Percentiles rank a stretch among this genome's conserved stretches.
Evolutionary conservation across 2,888 invertebrate genomes (phyloP).

Genomic region (Apotomis turbidana): DNA sequence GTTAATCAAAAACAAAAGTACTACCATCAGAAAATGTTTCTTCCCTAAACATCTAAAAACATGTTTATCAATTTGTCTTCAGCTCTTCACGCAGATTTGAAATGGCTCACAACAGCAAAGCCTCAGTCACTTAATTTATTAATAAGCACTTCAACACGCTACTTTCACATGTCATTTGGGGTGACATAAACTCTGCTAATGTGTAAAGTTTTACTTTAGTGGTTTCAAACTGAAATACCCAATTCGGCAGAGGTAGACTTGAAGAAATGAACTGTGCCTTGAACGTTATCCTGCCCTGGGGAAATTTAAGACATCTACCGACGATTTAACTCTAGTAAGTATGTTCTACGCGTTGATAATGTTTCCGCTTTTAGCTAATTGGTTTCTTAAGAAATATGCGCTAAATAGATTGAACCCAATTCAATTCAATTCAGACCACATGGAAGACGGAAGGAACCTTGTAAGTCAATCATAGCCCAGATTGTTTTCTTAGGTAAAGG

Average conservation of each 20-base stretch:
- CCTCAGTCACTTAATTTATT: not conserved
- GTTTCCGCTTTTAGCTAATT: too few relatives aligned
- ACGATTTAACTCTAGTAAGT: constrained; percentile 8
- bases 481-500: too few relatives aligned
- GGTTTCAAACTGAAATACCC: constrained; percentile 11
- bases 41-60: too few relatives aligned
- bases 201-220: constrained; percentile 15
- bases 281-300: constrained; percentile 12
- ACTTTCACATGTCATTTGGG: constrained; percentile 8
- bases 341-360: too few relatives aligned
- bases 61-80: too few relatives aligned
- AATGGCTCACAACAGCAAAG: not conserved
- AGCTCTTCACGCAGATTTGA: too few relatives aligned
- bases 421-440: too few relatives aligned
- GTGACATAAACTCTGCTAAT: constrained; percentile 13
- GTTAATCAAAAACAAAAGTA: too few relatives aligned
- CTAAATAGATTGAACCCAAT: not conserved
- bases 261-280: constrained; percentile 24
- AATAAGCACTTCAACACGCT: not conserved
- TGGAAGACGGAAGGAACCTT: too few relatives aligned
- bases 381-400: not conserved
- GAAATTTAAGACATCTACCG: constrained; percentile 27
- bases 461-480: too few relatives aligned
- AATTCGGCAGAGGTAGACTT: constrained; percentile 15
- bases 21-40: too few relatives aligned